Base-by-base conservation (phyloP, 2,888 invertebrate genomes). In the Molorchus minor region DNA sequence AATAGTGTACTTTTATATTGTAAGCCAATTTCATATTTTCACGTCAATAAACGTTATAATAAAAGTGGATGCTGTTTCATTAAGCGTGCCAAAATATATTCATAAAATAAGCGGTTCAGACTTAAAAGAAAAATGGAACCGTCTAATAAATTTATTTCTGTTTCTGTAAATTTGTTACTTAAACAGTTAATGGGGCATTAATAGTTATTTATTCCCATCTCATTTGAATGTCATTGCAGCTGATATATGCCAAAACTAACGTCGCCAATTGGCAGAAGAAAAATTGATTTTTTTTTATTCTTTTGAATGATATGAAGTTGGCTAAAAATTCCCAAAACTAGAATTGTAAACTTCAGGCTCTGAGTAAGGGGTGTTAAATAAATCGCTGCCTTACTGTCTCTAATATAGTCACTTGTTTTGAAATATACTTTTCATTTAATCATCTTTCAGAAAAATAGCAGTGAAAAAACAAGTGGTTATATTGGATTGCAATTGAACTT, bases 381-480 rank as follows among this genome's bases (percentile, higher is more conserved):
- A 20, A 43, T 17, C 46, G 51, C 47, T 56, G 35, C 58, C 61
- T 65, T 64, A 62, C 61, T 60, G 16, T 20, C 44, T 71, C 73
- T 70, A 69, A 70, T 74, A 56, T 56, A 75, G 64, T 51, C 70
- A 75, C 71, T 71, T 67, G 69, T 72, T 71, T 74, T 60, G 30
- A 12, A 15, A 20, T n/a, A n/a, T n/a, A n/a, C n/a, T 29, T 35
- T 13, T 13, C 5, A 30, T 12, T 44, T 35, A 20, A 17, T 49
- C 20, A 10, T n/a, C 25, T 3, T 13, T 38, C 41, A n/a, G 21
- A 8, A 1, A n/a, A 13, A 44, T 8, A 21, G 16, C n/a, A 3
- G 16, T 8, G 40, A 44, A 2, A 53, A 75, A 73, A 72, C 70
- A 59, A 74, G 57, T 75, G 76, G 66, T 73, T 72, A 59, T 68